Percentiles rank a stretch among this genome's conserved stretches.
Evolutionary conservation across 1,140 invertebrate species (phyloP).

Genomic region (Lamellibrachia luymesi): DNA sequence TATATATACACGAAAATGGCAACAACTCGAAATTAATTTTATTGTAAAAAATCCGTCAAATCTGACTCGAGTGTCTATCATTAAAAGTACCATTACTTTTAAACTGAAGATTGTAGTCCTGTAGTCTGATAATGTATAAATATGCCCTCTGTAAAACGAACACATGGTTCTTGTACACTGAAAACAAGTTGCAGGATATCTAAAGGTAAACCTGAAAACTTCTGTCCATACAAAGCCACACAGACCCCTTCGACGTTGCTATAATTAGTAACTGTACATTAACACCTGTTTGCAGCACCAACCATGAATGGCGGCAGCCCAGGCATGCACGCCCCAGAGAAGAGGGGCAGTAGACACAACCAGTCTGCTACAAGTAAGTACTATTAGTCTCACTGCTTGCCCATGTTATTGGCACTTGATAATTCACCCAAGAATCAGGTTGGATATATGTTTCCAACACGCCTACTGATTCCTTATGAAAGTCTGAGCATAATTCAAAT

Average conservation of each 20-base stretch:
- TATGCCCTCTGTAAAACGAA: too few species aligned
- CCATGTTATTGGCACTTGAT: not conserved
- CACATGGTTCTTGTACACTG: not conserved
- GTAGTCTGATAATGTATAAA: too few species aligned
- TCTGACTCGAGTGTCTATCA: too few species aligned
- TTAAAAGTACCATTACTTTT: too few species aligned
- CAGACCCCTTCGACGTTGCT: not conserved
- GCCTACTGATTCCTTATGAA: not conserved
- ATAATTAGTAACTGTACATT: not conserved
- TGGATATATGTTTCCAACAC: not conserved
- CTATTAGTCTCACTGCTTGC: not conserved
- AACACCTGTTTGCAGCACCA: not conserved
- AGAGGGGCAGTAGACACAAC: conserved; percentile 6
- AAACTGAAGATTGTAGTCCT: too few species aligned
- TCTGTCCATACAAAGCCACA: not conserved
- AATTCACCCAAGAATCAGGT: not conserved
- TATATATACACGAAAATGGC: too few species aligned
- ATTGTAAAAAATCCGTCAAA: too few species aligned
- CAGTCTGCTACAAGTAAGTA: conserved; percentile 26
- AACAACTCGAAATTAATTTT: too few species aligned
- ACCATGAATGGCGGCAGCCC: conserved; percentile 17
- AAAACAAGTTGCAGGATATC: not conserved
- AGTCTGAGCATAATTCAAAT: not conserved
- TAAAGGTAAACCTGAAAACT: not conserved
- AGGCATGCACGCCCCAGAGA: not conserved